Conservation (phyloP, 2,113 vertebrate species). For the Clarias magur region DNA sequence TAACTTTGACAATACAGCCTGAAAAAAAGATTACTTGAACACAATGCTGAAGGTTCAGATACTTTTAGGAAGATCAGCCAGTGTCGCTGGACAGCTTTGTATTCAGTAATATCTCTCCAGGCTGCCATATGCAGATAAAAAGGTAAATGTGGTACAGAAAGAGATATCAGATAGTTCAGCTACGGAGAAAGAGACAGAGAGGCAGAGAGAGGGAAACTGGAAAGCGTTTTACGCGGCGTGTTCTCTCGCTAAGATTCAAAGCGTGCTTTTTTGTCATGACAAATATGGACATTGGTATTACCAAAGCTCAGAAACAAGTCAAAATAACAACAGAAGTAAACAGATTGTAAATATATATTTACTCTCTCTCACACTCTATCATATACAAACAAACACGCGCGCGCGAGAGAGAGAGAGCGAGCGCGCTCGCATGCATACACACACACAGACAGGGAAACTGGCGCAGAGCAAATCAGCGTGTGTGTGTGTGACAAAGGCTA, state of each 20-base stretch:
- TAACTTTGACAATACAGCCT: not conserved
- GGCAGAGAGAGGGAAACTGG: not conserved
- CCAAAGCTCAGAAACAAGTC: too few species aligned
- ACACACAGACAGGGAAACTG: not conserved
- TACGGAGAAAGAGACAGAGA: not conserved
- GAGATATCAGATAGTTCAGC: not conserved
- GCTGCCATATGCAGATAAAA: not conserved
- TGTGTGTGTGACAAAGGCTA: constrained; percentile 40
- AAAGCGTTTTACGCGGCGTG: not conserved
- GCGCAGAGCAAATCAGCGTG: not conserved
- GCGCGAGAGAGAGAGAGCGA: not conserved
- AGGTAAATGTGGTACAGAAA: not conserved
- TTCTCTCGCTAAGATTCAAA: too few species aligned
- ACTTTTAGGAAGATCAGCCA: not conserved
- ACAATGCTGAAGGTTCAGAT: not conserved
- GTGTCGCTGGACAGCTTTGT: not conserved
- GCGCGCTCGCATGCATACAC: not conserved
- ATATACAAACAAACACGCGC: not conserved
- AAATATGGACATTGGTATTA: too few species aligned
- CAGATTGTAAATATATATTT: too few species aligned
- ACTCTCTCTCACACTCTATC: not conserved
- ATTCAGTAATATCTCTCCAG: not conserved
- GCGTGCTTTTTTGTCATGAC: too few species aligned
- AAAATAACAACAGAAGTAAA: too few species aligned
- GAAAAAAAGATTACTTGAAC: too few species aligned